Base-by-base conservation (phyloP, 2,113 vertebrate species). In the Bubalus kerabau region DNA sequence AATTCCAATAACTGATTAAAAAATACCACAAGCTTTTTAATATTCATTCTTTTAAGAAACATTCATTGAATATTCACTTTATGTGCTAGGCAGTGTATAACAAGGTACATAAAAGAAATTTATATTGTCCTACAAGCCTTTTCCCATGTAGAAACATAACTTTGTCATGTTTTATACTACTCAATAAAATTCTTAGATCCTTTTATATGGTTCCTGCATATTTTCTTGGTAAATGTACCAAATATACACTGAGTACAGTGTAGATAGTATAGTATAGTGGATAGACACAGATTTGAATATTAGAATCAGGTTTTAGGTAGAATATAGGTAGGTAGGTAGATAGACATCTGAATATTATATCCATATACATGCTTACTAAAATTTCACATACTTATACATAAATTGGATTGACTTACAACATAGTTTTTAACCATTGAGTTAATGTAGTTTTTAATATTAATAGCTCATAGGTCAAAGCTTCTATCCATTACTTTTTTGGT, bases 131-230 rank as follows among this genome's bases (percentile, higher is more conserved):
- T 82, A 59, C 2, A 82, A 78, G 4, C 1, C 2, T 50, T 95
- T 90, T 87, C n/a, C 13, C 23, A 88, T 60, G 23, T 24, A 87
- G 16, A 8, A 30, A 95, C 1, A 94, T 43, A 84, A 43, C 91
- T 96, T 92, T 90, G 95, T 54, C 76, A 95, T 81, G 21, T 48
- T 92, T 98, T 64, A 86, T 90, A 43, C 2, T 2, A 88, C 17
- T 84, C 56, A 94, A 17, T 82, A 93, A 82, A 96, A 84, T 74
- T 54, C 23, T 92, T 60, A 91, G 43, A 50, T 80, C 2, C 12
- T 85, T 95, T 94, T 62, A 95, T 87, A 76, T 91, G 5, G 21
- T 89, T 94, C 11, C 59, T 94, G 19, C 2, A 81, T 57, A 83
- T 62, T 48, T 95, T 67, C 46, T 62, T 88, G 5, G 23, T 94